Evolutionary conservation across 2,797 vertebrate genomes (phyloP).

Genomic region (Percopsis omiscomaycus): DNA sequence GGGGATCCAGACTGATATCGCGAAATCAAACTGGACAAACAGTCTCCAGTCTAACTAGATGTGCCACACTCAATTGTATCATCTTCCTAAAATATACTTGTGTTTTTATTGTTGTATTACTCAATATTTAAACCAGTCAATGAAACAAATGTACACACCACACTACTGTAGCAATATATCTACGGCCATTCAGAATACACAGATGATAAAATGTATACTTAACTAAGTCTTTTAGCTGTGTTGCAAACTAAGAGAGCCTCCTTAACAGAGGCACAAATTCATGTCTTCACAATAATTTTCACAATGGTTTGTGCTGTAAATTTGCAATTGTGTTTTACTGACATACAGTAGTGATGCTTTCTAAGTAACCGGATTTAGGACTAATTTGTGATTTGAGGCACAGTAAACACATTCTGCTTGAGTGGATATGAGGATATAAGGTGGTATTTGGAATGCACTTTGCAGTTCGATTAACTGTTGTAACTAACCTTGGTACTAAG

Average conservation of each 20-base stretch:
- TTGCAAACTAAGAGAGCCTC: slow-evolving; percentile 13
- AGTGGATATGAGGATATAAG: too few relatives aligned
- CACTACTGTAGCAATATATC: slow-evolving; percentile 24
- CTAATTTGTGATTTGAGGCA: background rate
- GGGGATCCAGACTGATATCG: too few relatives aligned
- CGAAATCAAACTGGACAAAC: too few relatives aligned
- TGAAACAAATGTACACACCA: slow-evolving; percentile 23
- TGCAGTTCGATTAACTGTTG: too few relatives aligned
- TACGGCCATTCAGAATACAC: slow-evolving; percentile 30
- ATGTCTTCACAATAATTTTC: slow-evolving; percentile 14
- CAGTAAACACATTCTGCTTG: too few relatives aligned
- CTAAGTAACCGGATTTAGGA: too few relatives aligned
- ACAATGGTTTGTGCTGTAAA: slow-evolving; percentile 7
- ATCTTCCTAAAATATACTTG: slow-evolving; percentile 15
- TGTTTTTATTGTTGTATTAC: slow-evolving; percentile 35
- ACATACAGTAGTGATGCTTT: background rate
- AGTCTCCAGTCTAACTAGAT: background rate
- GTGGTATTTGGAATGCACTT: too few relatives aligned
- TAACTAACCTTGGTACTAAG: too few relatives aligned
- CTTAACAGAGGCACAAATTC: slow-evolving; percentile 9
- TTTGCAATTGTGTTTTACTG: background rate
- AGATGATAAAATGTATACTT: slow-evolving; percentile 31
- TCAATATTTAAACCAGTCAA: slow-evolving; percentile 24
- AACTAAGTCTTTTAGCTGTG: slow-evolving; percentile 16
- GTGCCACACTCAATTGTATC: slow-evolving; percentile 13